These are phyloP conservation scores for Pardalotus punctatus DNA, from an alignment of 2,113 vertebrate genomes.

Conservation along the genomic window DNA sequence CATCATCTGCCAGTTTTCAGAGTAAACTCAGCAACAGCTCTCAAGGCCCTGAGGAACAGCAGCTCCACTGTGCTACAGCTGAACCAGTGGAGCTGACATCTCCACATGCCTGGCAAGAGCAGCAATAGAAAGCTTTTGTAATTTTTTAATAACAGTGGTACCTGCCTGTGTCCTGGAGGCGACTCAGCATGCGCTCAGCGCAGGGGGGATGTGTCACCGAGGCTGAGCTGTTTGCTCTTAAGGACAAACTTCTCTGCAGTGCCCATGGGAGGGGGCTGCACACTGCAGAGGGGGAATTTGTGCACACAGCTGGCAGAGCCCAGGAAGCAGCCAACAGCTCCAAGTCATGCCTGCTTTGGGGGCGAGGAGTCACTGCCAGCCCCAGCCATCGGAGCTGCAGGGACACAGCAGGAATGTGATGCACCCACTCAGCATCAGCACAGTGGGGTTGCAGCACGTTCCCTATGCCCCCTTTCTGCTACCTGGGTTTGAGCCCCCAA, in stretches of 20 bases:
- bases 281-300: neutral
- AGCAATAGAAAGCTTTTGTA: neutral
- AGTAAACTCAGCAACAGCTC: neutral
- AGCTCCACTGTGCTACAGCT: neutral
- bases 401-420: neutral
- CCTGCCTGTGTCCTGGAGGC: neutral
- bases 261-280: fast-evolving
- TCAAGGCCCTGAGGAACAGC: neutral
- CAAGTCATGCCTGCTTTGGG: fast-evolving
- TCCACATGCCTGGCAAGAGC: neutral
- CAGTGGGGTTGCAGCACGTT: fast-evolving
- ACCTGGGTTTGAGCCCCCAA: fast-evolving
- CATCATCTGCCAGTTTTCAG: neutral
- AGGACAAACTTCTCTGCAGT: neutral
- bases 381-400: fast-evolving
- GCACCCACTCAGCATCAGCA: neutral
- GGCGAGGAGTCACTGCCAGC: fast-evolving
- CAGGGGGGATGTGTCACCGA: neutral
- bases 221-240: neutral
- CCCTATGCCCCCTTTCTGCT: neutral
- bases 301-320: fast-evolving
- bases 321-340: fast-evolving
- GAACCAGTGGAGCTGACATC: neutral
- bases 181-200: neutral
- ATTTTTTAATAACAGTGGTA: neutral